Conservation (phyloP, 1,140 invertebrate genomes). For the Macrobrachium rosenbergii region DNA sequence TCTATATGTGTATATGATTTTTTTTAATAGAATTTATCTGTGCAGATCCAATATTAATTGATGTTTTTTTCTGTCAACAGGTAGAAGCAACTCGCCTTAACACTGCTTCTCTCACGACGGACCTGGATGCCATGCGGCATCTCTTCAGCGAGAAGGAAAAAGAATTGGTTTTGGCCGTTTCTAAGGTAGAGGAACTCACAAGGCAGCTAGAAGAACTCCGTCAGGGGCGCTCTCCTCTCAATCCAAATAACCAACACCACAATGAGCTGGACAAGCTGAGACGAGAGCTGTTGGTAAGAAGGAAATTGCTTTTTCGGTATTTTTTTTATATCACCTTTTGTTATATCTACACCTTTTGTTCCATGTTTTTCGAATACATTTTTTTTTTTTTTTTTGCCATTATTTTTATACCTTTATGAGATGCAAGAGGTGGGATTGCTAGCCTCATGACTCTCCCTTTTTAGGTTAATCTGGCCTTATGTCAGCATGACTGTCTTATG, state of each 20-base stretch:
- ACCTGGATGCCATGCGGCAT: conserved; percentile 94
- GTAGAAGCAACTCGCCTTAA: conserved; percentile 58
- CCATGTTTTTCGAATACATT: too few species aligned
- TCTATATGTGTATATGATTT: too few species aligned
- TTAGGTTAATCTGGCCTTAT: too few species aligned
- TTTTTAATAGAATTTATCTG: too few species aligned
- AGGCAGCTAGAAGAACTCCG: conserved; percentile 91
- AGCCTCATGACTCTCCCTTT: too few species aligned
- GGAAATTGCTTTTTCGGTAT: conserved; percentile 12
- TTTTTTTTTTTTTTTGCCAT: too few species aligned
- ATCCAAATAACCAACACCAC: conserved; percentile 77
- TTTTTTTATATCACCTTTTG: background rate
- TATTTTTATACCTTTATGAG: too few species aligned
- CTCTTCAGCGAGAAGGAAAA: conserved; percentile 98
- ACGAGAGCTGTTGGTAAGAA: conserved; percentile 87
- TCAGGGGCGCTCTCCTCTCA: conserved; percentile 74
- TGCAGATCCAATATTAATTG: too few species aligned
- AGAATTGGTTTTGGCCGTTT: conserved; percentile 92
- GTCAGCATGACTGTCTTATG: too few species aligned
- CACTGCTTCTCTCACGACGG: conserved; percentile 69
- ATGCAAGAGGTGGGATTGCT: too few species aligned
- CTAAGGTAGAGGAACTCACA: conserved; percentile 95
- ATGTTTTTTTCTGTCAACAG: background rate
- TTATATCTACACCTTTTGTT: background rate
- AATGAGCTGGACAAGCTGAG: conserved; percentile 90